Base-by-base conservation (phyloP, 2,797 vertebrate genomes). In the Protonibea diacanthus region DNA sequence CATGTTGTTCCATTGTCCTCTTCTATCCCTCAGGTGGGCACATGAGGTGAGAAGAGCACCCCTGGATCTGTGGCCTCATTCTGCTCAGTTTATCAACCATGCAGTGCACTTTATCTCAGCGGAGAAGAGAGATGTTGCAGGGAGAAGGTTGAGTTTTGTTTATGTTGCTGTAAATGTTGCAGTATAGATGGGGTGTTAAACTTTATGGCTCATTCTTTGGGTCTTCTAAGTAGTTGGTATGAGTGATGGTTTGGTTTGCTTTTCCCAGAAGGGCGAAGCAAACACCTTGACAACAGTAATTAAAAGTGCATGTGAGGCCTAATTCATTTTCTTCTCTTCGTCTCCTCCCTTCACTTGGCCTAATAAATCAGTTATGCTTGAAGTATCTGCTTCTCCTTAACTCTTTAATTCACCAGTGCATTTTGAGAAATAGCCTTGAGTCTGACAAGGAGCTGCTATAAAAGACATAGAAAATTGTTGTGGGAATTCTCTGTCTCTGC, bases 201-300 rank as follows among this genome's bases (percentile, higher is more conserved):
- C 76, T 80, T 86, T 84, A 81, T 60, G 56, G 68, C 67, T 91
- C 74, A 82, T 81, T 90, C 83, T 62, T 56, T 38, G 3, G 76
- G 63, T 84, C 69, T 78, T 85, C 58, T 68, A 65, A 88, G 70
- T 81, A 83, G 80, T 75, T 74, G 57, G 15, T 75, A 62, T 89
- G 86, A 92, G 68, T 75, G 85, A 88, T 87, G 78, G 77, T 82
- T 84, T 56, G 62, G 64, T 91, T 91, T 88, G 67, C 63, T 87
- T 90, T 84, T 61, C 74, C 81, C 85, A 85, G 83, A 92, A 92
- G 91, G 91, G 73, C 87, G 71, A 92, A 82, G 85, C 83, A 92
- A 94, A 91, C 90, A 95, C 90, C 91, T 92, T 94, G 90, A 93
- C 87, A 92, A 77, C 82, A 85, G 86, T 91, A 93, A 94, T 93